Base-by-base conservation (phyloP, 2,888 invertebrate genomes). In the Ophion slaviceki region DNA sequence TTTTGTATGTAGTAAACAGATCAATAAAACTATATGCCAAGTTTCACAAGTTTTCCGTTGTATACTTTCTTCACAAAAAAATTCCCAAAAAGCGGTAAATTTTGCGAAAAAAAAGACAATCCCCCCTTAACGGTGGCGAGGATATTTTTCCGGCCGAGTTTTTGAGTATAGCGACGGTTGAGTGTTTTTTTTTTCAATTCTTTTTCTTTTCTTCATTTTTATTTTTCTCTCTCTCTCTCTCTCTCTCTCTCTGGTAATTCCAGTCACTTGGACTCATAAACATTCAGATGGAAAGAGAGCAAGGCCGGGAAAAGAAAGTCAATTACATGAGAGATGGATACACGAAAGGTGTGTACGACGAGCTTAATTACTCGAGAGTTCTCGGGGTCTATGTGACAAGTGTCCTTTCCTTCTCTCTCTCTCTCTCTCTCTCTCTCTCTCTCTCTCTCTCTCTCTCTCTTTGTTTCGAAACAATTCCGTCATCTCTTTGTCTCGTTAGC, bases 331-430 rank as follows among this genome's bases (percentile, higher is more conserved):
- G 70, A 62, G 61, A 67, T 36, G 61, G 67, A 59, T 67, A 57
- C 57, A 66, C 62, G 68, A 67, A 82, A 71, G 68, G 66, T 53
- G 75, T 53, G 66, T 59, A 75, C 67, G 82, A 82, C 85, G 70
- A 82, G 82, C 75, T 82, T 76, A 82, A 85, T 82, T 85, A 82
- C 71, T 76, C 82, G 82, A 62, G 79, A 66, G 53, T 53, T 53
- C 57, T 66, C 66, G 57, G 64, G 61, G 28, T 45, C 17, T 80
- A n/a, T 68, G 72, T 47, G 78, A 67, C 66, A 64, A 64, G 75
- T 53, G 57, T 62, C 40, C 47, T 57, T 40, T 85, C 24, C 64
- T 59, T 53, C 14, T 11, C 20, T 45, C 36, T 61, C 28, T 2
- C 59, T 47, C n/a, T 68, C n/a, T 53, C 62, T 57, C 66, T 85